Evolutionary conservation across 2,113 vertebrate genomes (phyloP).

Genomic region (Corapipo altera): DNA sequence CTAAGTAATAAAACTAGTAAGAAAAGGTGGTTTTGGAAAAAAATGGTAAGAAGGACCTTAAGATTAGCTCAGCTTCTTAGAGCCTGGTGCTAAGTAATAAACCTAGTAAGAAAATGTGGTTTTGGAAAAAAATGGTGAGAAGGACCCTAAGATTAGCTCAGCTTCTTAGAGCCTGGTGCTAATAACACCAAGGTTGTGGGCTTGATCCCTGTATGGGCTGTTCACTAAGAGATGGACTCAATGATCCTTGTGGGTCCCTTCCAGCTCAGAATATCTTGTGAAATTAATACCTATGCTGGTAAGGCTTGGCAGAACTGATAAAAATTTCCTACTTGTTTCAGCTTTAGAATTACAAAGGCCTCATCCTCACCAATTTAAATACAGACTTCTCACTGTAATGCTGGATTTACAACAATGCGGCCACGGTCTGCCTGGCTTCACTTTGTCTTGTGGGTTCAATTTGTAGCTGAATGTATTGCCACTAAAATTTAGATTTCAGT

Average conservation of each 20-base stretch:
- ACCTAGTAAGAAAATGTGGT: no score
- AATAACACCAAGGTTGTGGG: neutral
- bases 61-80: neutral
- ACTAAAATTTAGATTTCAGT: slow-evolving; percentile 1
- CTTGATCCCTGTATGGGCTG: neutral
- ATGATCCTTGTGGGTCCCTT: neutral
- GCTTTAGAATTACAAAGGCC: neutral
- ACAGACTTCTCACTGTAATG: neutral
- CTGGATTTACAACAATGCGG: neutral
- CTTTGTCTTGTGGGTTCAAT: neutral
- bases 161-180: neutral
- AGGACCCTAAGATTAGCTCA: no score
- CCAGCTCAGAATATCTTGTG: neutral
- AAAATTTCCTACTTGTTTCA: neutral
- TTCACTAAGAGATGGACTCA: neutral
- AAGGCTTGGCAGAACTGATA: neutral
- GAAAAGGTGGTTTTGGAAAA: neutral
- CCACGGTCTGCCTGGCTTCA: neutral
- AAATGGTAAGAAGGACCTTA: neutral
- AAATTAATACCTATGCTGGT: neutral
- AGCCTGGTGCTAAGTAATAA: neutral
- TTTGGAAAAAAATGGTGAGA: no score
- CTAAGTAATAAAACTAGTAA: neutral
- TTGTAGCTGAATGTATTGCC: neutral
- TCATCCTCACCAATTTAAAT: neutral